A percentile compares a stretch with the other conserved stretches of the same genome.
Evolutionary conservation across 2,888 invertebrate species (phyloP).

Genomic region (Macrosiphum euphorbiae): DNA sequence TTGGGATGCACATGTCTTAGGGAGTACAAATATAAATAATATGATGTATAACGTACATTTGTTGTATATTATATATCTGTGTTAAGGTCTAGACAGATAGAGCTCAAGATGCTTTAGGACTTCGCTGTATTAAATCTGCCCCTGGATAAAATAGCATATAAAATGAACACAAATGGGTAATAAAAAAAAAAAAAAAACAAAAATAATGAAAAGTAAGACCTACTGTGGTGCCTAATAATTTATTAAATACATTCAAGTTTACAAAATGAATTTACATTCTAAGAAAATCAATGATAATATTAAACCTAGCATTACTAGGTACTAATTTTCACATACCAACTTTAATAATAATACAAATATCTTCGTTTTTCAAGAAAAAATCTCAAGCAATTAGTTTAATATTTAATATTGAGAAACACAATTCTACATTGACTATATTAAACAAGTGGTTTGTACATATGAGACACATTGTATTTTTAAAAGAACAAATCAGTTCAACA

Average conservation of each 20-base stretch:
- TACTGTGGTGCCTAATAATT: slow-evolving; percentile 20
- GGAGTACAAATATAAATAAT: not conserved
- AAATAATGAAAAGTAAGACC: slow-evolving; percentile 12
- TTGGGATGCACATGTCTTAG: not conserved
- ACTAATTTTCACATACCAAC: not conserved
- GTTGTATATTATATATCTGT: not conserved
- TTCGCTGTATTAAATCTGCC: not conserved
- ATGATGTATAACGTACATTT: not conserved
- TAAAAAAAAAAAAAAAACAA: not conserved
- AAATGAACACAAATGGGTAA: slow-evolving; percentile 62
- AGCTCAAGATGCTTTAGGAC: not conserved
- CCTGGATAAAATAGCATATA: slow-evolving; percentile 14
- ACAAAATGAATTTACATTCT: not conserved
- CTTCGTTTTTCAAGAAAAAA: not conserved
- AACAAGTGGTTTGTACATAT: not conserved
- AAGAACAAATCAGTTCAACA: not conserved
- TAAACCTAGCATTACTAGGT: not conserved
- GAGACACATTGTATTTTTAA: not conserved
- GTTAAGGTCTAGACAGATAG: not conserved
- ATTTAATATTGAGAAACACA: not conserved
- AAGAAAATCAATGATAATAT: not conserved
- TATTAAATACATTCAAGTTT: slow-evolving; percentile 4
- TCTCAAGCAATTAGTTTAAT: not conserved
- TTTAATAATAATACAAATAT: not conserved
- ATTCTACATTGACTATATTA: not conserved